Percentiles rank a stretch among this genome's conserved stretches.
Evolutionary conservation across 2,113 vertebrate species (phyloP).

Genomic region (Crocuta crocuta): DNA sequence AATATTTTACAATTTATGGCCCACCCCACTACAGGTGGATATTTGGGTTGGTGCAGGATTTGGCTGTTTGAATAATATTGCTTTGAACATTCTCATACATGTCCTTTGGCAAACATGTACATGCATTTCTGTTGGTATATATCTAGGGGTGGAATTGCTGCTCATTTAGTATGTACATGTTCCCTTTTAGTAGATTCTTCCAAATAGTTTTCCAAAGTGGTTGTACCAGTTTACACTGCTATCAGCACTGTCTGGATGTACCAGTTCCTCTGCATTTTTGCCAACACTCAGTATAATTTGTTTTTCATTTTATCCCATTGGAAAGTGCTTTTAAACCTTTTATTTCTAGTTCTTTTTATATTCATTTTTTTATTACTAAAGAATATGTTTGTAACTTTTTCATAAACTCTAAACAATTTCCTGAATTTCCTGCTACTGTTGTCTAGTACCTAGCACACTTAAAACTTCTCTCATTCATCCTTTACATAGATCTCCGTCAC

Average conservation of each 20-base stretch:
- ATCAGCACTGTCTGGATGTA: background rate
- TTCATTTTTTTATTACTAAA: background rate
- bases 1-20: background rate
- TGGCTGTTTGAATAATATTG: background rate
- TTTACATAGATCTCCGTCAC: background rate
- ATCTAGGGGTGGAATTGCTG: background rate
- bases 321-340: background rate
- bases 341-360: background rate
- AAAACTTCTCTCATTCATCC: background rate
- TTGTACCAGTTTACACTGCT: background rate
- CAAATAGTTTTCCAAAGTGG: background rate
- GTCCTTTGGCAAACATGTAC: background rate
- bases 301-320: background rate
- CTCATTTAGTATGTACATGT: background rate
- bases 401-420: background rate
- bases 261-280: background rate
- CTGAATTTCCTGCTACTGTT: background rate
- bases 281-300: background rate
- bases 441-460: background rate
- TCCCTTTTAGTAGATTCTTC: background rate
- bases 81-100: background rate
- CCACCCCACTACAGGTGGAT: background rate
- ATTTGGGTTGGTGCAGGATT: background rate
- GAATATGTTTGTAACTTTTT: constrained; percentile 10
- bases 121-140: background rate